Evolutionary conservation across 2,113 vertebrate species (phyloP).

Genomic region (Aptenodytes forsteri): DNA sequence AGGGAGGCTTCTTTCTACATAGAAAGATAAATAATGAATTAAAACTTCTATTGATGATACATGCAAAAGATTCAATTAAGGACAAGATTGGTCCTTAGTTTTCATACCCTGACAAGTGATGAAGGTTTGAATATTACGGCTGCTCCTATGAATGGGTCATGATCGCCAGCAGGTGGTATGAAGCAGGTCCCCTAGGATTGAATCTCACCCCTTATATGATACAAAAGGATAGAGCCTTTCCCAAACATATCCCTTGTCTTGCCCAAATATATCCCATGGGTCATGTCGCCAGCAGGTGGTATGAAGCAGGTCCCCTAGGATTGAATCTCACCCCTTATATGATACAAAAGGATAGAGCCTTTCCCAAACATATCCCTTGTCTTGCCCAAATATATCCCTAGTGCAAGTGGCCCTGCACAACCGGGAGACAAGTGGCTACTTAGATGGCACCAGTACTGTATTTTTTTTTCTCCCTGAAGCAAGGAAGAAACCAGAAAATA

Average conservation of each 20-base stretch:
- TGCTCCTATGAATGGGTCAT: background rate
- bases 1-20: background rate
- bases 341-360: background rate
- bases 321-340: background rate
- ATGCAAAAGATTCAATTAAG: background rate
- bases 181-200: rapidly evolving
- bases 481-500: background rate
- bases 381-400: background rate
- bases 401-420: background rate
- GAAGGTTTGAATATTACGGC: background rate
- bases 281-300: background rate
- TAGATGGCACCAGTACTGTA: background rate
- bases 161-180: background rate
- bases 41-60: background rate
- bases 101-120: background rate
- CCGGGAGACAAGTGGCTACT: background rate
- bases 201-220: background rate
- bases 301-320: background rate
- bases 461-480: background rate
- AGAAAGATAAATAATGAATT: background rate
- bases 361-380: background rate
- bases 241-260: background rate
- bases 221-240: background rate
- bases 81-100: background rate
- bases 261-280: background rate